Percentiles rank a stretch among this genome's conserved stretches.
These are phyloP conservation scores for Zoanthus sociatus DNA, from an alignment of 92 coral and sea anemone genomes.

Conservation along the genomic window DNA sequence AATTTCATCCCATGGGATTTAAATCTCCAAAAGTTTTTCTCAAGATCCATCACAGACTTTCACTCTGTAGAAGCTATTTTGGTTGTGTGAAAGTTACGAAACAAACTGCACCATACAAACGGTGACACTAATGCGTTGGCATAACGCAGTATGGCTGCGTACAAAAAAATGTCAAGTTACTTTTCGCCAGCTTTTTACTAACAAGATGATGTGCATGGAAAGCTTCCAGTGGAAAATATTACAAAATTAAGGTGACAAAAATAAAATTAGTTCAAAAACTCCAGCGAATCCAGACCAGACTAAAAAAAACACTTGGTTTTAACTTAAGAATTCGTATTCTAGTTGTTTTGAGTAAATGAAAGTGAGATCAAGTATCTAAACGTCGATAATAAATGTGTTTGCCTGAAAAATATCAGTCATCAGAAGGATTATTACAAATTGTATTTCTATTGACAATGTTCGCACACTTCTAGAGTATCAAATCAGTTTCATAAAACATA, in stretches of 20 bases:
- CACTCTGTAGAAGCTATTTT: background rate
- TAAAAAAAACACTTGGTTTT: background rate
- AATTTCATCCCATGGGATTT: background rate
- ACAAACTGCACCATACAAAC: background rate
- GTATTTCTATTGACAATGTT: too few relatives aligned
- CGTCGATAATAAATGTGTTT: too few relatives aligned
- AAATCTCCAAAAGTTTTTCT: background rate
- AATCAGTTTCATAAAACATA: too few relatives aligned
- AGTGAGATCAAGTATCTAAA: too few relatives aligned
- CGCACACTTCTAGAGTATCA: too few relatives aligned
- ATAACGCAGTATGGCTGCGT: background rate
- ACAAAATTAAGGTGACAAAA: background rate
- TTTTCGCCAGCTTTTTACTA: background rate
- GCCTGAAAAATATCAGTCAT: too few relatives aligned
- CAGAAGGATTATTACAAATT: too few relatives aligned
- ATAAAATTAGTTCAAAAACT: background rate
- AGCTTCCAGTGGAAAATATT: background rate
- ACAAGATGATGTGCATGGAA: background rate
- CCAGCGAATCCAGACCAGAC: background rate
- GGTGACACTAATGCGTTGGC: background rate
- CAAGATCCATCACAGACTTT: background rate
- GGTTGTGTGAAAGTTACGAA: background rate
- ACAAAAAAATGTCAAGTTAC: background rate
- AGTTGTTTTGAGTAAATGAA: too few relatives aligned
- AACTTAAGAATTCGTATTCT: too few relatives aligned